Evolutionary conservation across 2,113 vertebrate genomes (phyloP).

Genomic region (Glareola pratincola): DNA sequence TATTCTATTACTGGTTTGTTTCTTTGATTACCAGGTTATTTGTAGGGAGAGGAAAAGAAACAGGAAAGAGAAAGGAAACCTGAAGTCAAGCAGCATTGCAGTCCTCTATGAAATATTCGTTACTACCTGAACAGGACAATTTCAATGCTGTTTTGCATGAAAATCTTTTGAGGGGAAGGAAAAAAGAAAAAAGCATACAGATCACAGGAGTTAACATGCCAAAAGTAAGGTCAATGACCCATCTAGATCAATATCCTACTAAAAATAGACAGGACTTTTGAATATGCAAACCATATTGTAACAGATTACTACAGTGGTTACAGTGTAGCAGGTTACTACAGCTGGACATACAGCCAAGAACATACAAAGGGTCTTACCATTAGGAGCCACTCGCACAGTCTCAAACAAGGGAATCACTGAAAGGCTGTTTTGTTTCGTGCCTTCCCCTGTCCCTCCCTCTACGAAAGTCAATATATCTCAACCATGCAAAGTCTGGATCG

Average conservation of each 20-base stretch:
- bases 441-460: background rate
- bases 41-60: background rate
- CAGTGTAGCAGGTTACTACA: too few species aligned
- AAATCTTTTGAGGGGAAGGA: background rate
- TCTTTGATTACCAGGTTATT: constrained; percentile 12
- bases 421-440: background rate
- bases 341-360: background rate
- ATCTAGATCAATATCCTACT: fast-evolving
- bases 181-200: background rate
- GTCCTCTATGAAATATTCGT: background rate
- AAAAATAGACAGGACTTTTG: background rate
- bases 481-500: background rate
- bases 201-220: background rate
- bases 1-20: background rate
- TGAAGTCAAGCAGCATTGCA: background rate
- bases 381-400: background rate
- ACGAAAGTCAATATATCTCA: background rate
- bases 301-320: background rate
- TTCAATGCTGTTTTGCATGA: background rate
- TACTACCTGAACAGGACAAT: background rate
- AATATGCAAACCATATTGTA: background rate
- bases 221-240: background rate
- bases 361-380: fast-evolving
- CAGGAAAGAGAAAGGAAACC: background rate
- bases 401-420: background rate